Evolutionary conservation across 2,888 invertebrate species (phyloP).

Genomic region (Alloscopus bannaensis): DNA sequence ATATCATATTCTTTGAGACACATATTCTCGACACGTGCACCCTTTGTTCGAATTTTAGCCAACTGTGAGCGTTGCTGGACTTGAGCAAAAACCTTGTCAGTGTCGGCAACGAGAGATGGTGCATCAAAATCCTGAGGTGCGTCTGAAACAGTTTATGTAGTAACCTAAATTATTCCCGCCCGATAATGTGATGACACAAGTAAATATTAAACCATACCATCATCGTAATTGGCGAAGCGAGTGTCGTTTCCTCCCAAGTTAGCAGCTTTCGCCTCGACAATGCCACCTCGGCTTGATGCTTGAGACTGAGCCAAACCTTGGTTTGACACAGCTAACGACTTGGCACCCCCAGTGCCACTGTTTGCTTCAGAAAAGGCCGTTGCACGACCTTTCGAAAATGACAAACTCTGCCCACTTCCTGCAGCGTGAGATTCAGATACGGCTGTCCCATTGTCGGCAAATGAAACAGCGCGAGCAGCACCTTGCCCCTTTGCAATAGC

Average conservation of each 20-base stretch:
- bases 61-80: neutral
- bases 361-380: conserved; percentile 7
- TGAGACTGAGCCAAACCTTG: conserved; percentile 20
- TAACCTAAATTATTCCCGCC: neutral
- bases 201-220: neutral
- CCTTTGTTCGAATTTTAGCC: neutral
- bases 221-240: conserved; percentile 4
- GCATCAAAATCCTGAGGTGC: conserved; percentile 4
- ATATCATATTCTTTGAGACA: conserved; percentile 9
- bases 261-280: conserved; percentile 1
- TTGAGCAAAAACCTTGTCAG: conserved; percentile 5
- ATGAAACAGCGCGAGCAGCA: neutral
- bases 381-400: neutral
- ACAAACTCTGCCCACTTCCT: neutral
- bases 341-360: neutral
- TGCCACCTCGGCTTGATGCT: neutral
- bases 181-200: neutral
- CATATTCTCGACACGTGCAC: neutral
- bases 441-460: neutral
- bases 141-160: no score
- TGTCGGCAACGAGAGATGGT: neutral
- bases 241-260: neutral
- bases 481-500: neutral
- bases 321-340: neutral
- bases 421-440: neutral